Evolutionary conservation across 2,797 vertebrate genomes (phyloP), one percentile per base, ranked within the genome.

Genomic region (Oreortyx pictus): DNA sequence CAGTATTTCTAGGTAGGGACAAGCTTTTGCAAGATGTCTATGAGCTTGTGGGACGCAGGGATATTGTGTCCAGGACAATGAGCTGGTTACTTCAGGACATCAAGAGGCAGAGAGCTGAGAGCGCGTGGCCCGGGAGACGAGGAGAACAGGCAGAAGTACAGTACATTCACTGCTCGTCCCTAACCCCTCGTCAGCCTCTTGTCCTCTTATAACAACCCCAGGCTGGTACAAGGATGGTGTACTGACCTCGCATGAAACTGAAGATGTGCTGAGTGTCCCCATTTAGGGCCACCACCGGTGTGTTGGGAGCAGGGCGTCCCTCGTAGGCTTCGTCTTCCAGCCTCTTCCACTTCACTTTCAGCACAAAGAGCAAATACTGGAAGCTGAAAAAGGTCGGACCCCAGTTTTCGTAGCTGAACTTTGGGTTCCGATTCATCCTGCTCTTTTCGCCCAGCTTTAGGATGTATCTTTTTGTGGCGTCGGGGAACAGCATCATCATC

Each of bases 331-430:
- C 97, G 7, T 99, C 98, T 46, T 98, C 98, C 17, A 98, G 93
- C 39, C 97, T 97, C 85, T 97, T 82, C 98, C 98, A 98, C 90
- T 98, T 95, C 77, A 98, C 92, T 22, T 75, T 75, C 25, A 96
- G 66, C 29, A 98, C 89, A 1, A 97, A 95, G 94, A 97, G 97
- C 71, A 99, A 35, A 67, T 98, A 98, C 6, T 64, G 79, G 14
- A 94, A 37, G 7, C 98, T 97, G 70, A 96, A 94, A 31, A 99
- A 98, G 0, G 98, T 98, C 0, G 97, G 98, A 31, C 98, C 98
- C 99, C 99, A 99, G 57, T 99, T 98, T 78, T 99, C 98, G 0
- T 98, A 99, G 41, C 84, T 95, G 78, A 99, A 99, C 16, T 93
- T 98, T 0, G 98, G 98, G 46, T 99, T 98, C 74, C 92, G 66